phyloP scores from a whole-genome alignment of 1,140 invertebrate species.

The Trichoplusia ni region DNA sequence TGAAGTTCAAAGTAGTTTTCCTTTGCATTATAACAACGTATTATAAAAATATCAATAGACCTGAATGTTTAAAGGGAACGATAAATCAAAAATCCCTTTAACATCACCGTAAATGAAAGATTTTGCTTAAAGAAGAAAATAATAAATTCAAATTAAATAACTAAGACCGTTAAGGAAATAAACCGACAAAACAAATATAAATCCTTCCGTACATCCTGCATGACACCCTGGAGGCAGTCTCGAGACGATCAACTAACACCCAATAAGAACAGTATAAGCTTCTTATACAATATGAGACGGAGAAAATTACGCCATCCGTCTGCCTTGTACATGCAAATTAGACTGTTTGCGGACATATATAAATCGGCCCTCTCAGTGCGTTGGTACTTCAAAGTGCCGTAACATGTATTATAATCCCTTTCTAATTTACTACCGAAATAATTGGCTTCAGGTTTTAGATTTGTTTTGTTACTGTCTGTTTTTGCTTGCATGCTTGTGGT shows the following conservation, averaged over 20 bases:
- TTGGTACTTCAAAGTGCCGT: slow-evolving; percentile 32
- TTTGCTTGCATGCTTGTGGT: background rate
- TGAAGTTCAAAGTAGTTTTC: too few species aligned
- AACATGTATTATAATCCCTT: slow-evolving; percentile 33
- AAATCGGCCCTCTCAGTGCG: slow-evolving; percentile 39
- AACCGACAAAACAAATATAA: too few species aligned
- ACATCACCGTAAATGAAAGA: too few species aligned
- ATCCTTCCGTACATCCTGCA: background rate
- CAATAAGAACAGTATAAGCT: slow-evolving; percentile 25
- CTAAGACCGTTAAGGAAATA: too few species aligned
- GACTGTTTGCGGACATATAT: slow-evolving; percentile 43
- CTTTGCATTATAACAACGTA: too few species aligned
- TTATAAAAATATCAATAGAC: too few species aligned
- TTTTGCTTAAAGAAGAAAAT: too few species aligned
- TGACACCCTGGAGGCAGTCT: background rate
- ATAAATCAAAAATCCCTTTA: too few species aligned
- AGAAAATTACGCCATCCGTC: slow-evolving; percentile 45
- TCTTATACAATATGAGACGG: slow-evolving; percentile 38
- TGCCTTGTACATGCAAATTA: slow-evolving; percentile 45
- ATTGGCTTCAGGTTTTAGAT: background rate
- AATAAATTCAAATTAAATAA: too few species aligned
- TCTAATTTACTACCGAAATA: slow-evolving; percentile 28
- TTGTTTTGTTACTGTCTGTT: background rate
- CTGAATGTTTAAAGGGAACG: too few species aligned
- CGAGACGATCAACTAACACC: slow-evolving; percentile 21